phyloP scores from a whole-genome alignment of 2,113 vertebrate genomes.

The Emydura subglobosa region DNA sequence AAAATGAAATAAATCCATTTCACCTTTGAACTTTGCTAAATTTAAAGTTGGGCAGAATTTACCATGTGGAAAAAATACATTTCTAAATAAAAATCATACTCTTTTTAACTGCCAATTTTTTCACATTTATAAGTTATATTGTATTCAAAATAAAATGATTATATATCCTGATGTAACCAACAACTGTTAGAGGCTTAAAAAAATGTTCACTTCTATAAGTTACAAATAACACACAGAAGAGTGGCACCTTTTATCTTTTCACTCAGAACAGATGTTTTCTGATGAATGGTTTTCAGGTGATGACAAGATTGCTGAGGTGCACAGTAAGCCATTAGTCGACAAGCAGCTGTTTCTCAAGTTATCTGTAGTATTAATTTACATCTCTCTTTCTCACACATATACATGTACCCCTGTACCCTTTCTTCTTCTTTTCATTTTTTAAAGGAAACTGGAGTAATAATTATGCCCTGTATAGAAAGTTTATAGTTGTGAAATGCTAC shows the following conservation, averaged over 20 bases:
- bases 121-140: neutral
- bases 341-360: slow-evolving; percentile 45
- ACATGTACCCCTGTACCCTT: neutral
- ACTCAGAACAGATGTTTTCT: slow-evolving; percentile 49
- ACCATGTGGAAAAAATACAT: neutral
- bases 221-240: neutral
- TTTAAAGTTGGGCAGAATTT: neutral
- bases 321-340: neutral
- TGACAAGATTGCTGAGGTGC: slow-evolving; percentile 2
- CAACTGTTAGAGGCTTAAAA: neutral
- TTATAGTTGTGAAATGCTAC: neutral
- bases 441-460: neutral
- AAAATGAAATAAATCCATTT: neutral
- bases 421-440: neutral
- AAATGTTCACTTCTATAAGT: neutral
- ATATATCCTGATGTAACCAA: neutral
- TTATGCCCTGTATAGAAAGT: neutral
- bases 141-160: neutral
- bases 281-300: slow-evolving; percentile 22
- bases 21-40: neutral
- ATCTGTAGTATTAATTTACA: neutral
- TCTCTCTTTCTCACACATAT: rapidly evolving
- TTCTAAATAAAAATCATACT: neutral
- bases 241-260: slow-evolving; percentile 35
- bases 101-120: neutral